Evolutionary conservation across 2,888 invertebrate species (phyloP).

Genomic region (Cheilosia grossa): DNA sequence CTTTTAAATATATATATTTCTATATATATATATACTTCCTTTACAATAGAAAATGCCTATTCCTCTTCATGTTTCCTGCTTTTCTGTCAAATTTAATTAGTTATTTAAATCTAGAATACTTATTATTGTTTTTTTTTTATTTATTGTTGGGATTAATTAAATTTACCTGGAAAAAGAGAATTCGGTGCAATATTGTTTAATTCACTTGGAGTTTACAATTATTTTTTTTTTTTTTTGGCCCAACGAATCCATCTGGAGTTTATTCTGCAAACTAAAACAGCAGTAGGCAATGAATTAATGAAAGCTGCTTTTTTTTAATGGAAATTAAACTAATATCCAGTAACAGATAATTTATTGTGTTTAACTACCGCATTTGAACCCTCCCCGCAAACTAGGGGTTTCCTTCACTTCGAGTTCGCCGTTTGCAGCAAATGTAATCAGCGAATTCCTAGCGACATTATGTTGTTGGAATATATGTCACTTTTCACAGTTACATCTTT

Average conservation of each 20-base stretch:
- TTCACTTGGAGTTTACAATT: conserved; percentile 54
- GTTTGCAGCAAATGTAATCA: no score
- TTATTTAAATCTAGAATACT: conserved; percentile 49
- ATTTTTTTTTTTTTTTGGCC: conserved; percentile 51
- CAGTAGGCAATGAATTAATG: conserved; percentile 13
- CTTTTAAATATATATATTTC: conserved; percentile 17
- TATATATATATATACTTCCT: conserved; percentile 44
- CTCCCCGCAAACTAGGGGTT: background rate
- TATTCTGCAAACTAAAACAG: conserved; percentile 31
- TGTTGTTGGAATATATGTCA: no score
- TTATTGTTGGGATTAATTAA: conserved; percentile 38
- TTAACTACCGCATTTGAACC: background rate
- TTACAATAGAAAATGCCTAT: conserved; percentile 66
- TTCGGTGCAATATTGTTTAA: conserved; percentile 44
- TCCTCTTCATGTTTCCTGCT: conserved; percentile 16
- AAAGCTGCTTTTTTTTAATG: background rate
- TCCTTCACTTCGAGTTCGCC: no score
- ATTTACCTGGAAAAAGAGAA: conserved; percentile 37
- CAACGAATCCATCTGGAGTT: conserved; percentile 63
- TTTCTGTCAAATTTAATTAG: conserved; percentile 25
- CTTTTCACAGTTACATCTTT: no score
- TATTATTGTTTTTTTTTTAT: conserved; percentile 45
- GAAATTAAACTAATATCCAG: background rate
- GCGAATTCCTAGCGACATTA: no score
- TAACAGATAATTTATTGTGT: background rate